These are phyloP conservation scores for Saturnia pavonia DNA, from an alignment of 2,888 invertebrate genomes.

Conservation along the genomic window DNA sequence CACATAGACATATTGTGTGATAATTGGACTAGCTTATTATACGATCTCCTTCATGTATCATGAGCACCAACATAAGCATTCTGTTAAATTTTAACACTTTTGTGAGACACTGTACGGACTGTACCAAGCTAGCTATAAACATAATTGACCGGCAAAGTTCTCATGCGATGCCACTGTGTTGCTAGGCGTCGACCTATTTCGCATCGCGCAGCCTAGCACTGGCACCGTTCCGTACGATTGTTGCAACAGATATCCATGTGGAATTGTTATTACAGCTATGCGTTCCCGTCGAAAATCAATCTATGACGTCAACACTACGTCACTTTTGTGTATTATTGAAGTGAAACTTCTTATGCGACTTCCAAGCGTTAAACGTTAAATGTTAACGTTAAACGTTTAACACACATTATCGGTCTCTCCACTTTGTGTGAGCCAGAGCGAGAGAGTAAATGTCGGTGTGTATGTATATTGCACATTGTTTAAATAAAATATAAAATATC, in stretches of 20 bases:
- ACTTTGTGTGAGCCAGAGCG: no score
- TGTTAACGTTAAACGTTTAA: no score
- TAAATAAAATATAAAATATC: no score
- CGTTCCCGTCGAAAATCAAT: conserved; percentile 15
- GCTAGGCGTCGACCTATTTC: conserved; percentile 37
- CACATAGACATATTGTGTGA: no score
- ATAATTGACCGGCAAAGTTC: conserved; percentile 30
- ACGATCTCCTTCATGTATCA: not conserved
- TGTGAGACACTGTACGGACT: not conserved
- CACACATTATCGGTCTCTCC: no score
- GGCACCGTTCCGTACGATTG: conserved; percentile 33
- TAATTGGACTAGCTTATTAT: no score
- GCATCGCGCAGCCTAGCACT: conserved; percentile 27
- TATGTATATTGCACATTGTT: no score
- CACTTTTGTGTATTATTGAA: no score
- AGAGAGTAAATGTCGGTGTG: no score
- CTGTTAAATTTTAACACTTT: not conserved
- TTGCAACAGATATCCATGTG: conserved; percentile 35
- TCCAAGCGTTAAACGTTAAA: no score
- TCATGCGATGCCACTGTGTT: conserved; percentile 29
- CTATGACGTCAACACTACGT: no score
- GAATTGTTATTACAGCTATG: conserved; percentile 18
- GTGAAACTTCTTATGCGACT: no score
- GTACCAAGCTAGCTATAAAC: not conserved
- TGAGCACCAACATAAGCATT: not conserved